Evolutionary conservation across 1,140 invertebrate genomes (phyloP), one percentile per base, ranked within the genome.

Genomic region (Ruditapes philippinarum): DNA sequence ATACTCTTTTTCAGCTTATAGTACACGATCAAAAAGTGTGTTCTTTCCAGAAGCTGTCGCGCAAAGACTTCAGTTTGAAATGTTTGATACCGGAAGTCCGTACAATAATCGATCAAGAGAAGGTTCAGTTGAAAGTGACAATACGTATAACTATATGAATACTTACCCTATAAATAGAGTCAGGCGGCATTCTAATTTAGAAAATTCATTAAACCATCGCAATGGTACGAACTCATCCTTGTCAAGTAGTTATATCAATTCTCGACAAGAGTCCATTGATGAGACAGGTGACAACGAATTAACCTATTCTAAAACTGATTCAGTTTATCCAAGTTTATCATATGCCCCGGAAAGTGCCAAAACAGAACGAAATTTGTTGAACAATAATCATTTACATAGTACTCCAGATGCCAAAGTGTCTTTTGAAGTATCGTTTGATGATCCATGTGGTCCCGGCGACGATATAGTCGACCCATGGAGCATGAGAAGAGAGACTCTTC

Each of bases 21-120:
- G 90, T 40, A 83, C 89, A 11, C 81, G 90, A 89, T 92, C 92
- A 49, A 94, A 93, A 84, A 93, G 91, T 90, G 88, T 89, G n/a
- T 89, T 93, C 49, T 90, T 93, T 36, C 91, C 90, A 3, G 93
- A 92, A 51, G 90, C 84, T 60, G 65, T 93, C 25, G 91, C 91
- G 73, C 83, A 91, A 51, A 91, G 80, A 74, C 84, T 92, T 54
- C 91, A 92, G 73, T 88, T 65, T 86, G 92, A 92, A 81, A 89
- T 89, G 87, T 89, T 57, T 49, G 87, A 89, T 38, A 88, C 85
- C 0, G 85, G 85, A 0, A 88, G 85, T 28, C 85, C 85, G 7
- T 88, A 80, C 54, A 36, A 79, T 54, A 73, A 76, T 17, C 57
- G 85, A 17, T 88, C 85, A 22, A 54, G 85, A 5, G 85, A 88